Conservation (phyloP, 2,888 invertebrate species). For the Opisthograptis luteolata region DNA sequence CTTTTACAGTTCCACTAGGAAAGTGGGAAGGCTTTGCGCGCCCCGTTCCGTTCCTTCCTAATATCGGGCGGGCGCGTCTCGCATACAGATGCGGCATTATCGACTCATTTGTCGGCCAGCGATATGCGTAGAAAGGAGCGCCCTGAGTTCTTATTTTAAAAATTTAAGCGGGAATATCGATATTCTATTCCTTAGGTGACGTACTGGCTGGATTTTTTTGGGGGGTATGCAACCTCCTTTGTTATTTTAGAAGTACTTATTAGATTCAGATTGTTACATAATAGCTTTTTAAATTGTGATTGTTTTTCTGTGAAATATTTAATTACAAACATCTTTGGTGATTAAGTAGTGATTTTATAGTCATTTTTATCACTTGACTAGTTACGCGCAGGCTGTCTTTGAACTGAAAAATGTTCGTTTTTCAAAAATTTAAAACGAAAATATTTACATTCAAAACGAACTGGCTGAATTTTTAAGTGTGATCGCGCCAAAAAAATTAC, state of each 20-base stretch:
- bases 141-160: constrained; percentile 32
- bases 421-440: constrained; percentile 26
- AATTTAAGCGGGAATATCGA: constrained; percentile 7
- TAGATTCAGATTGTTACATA: no score
- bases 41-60: constrained; percentile 53
- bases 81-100: constrained; percentile 64
- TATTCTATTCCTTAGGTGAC: no score
- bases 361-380: no score
- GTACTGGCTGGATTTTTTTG: not conserved
- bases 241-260: no score
- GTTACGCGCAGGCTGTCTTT: no score
- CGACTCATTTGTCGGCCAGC: constrained; percentile 54
- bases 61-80: constrained; percentile 56
- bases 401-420: no score
- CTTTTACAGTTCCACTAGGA: constrained; percentile 5
- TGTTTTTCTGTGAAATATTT: no score
- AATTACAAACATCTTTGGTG: no score
- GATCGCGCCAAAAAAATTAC: no score
- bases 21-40: constrained; percentile 20
- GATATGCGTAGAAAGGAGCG: constrained; percentile 32
- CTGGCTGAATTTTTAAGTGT: not conserved
- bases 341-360: no score
- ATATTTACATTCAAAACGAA: not conserved
- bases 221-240: no score
- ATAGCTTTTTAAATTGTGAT: no score